Conservation (phyloP, 2,797 vertebrate species). For the Cephalopachus bancanus region DNA sequence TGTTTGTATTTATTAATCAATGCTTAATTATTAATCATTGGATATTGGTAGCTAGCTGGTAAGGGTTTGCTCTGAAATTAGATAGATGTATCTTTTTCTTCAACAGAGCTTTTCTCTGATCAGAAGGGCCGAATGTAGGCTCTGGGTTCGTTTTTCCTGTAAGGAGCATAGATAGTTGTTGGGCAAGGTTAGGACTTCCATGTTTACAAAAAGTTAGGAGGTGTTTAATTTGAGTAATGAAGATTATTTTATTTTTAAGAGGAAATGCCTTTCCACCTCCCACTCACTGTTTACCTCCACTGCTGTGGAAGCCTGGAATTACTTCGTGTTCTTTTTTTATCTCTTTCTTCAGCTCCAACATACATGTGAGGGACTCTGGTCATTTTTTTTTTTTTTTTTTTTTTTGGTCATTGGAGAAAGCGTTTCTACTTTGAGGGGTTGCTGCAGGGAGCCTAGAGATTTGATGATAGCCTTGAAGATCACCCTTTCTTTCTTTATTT, state of each 20-base stretch:
- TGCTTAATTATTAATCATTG: not conserved
- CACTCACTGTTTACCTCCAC: not conserved
- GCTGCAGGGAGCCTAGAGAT: not conserved
- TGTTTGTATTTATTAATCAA: slow-evolving; percentile 36
- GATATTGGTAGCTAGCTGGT: not conserved
- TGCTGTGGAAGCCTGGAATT: not conserved
- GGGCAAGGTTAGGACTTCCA: not conserved
- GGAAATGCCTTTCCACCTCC: not conserved
- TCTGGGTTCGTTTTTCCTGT: not conserved
- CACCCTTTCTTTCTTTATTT: not conserved
- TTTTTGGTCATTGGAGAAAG: not conserved
- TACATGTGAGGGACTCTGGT: not conserved
- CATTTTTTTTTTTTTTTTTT: not conserved
- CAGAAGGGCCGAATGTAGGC: not conserved
- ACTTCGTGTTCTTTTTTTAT: not conserved
- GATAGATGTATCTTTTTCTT: not conserved
- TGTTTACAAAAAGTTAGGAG: not conserved
- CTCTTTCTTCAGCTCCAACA: not conserved
- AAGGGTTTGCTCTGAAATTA: slow-evolving; percentile 1
- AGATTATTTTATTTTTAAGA: not conserved
- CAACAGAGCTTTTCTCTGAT: not conserved
- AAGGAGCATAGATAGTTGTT: not conserved
- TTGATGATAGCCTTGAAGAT: not conserved
- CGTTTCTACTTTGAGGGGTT: not conserved
- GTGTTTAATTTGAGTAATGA: slow-evolving; percentile 16